Evolutionary conservation across 37 sponge, comb jelly and placozoan genomes (phyloP), one percentile per base, ranked within the genome.

Genomic region (Crambe crambe): DNA sequence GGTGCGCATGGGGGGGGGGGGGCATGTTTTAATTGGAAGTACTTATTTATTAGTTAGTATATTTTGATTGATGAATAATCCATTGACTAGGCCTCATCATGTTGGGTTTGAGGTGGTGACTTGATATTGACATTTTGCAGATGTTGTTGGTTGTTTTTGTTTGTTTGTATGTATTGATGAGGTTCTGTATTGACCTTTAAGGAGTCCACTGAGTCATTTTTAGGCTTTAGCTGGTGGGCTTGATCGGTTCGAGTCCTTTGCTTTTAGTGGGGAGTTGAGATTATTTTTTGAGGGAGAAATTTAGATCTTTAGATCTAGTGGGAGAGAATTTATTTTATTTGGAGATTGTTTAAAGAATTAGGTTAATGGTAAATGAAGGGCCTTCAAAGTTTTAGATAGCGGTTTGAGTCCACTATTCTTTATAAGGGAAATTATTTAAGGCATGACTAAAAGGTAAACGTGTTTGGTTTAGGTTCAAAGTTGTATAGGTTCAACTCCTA

Each of bases 91-190:
- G 40, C 83, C 86, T 57, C 87, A 91, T 82, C 91, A 85, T 66
- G 73, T 90, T 51, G 91, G 91, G 35, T 90, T 90, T 90, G 91
- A 90, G 64, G 83, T 83, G 0, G 86, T 79, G 37, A 81, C 85
- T 54, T 90, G 90, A 59, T 90, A 90, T 80, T 90, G 90, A 59
- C 90, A 90, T 76, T 90, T 90, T 90, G 90, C 85, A n/a, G 90
- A 90, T 80, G 86, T 90, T 5, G 90, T 90, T 90, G 90, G 42
- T 75, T 90, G 70, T 90, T 85, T 75, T 60, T 90, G 25, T 90
- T 81, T 85, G 76, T 80, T 70, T 90, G 74, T 76, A 85, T 90
- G 81, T 90, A 90, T 76, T 90, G 90, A 85, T 90, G 90, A 40
- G 90, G 90, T 20, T 88, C 79, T 43, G 82, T 83, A 18, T 18